Base-by-base conservation (phyloP, 2,888 invertebrate genomes). In the Listrodromus nycthemerus region DNA sequence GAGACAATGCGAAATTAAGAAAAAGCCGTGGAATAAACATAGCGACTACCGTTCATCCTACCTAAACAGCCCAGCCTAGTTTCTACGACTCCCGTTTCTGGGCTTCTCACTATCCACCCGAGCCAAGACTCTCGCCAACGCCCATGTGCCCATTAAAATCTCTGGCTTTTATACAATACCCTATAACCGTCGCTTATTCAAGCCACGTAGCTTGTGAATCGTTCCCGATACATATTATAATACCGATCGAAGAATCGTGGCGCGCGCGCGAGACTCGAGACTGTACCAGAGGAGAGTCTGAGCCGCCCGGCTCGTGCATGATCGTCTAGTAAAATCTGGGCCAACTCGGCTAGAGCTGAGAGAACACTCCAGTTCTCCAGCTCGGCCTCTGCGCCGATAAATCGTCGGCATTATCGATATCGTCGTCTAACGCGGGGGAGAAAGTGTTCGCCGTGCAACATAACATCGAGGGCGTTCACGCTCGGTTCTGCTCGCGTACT, bases 261-360 rank as follows among this genome's bases (percentile, higher is more conserved):
- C 27, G 52, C 24, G 69, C 65, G 61, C n/a, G 19, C 19, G 16
- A 27, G 30, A 50, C 21, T 13, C 48, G 48, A 16, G 16, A 16
- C 16, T 50, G 19, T 45, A 37, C 19, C 24, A 61, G 61, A 63
- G 48, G 73, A 74, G 61, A 63, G 63, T 45, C 73, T 48, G 80
- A 69, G 76, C 21, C 69, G 76, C 10, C 69, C 52, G 41, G 80
- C 83, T 80, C 65, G 77, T 83, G 76, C 83, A 80, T 67, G 83
- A 78, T 71, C 76, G 83, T 83, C 83, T 80, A 79, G 76, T 3
- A 80, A 80, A 83, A 83, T 83, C 83, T 83, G 83, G 83, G 83
- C 76, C 83, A 83, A 73, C 83, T 37, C 1, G 83, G 41, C 76
- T 73, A 73, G 76, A 69, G 63, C 48, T 21, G 67, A 83, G 76